phyloP scores from a whole-genome alignment of 2,113 vertebrate species.

The Barnardius zonarius region DNA sequence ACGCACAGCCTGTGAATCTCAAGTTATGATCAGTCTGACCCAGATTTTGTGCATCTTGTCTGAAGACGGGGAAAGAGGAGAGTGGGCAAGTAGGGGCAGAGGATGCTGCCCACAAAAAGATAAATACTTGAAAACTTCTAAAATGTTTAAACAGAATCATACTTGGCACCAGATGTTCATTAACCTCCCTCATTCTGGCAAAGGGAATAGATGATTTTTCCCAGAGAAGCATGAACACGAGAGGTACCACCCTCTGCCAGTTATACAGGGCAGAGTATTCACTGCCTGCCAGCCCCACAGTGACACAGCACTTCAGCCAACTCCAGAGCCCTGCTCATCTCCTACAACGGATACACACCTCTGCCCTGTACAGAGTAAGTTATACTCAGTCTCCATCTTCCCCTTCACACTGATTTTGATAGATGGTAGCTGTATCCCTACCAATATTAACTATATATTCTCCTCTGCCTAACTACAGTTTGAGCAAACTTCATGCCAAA shows the following conservation, averaged over 20 bases:
- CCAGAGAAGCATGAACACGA: accelerated
- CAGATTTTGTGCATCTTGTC: neutral
- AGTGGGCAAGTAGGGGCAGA: neutral
- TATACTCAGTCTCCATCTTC: accelerated
- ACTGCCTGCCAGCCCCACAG: neutral
- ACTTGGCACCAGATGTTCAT: accelerated
- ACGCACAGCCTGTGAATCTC: neutral
- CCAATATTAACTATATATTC: too few relatives aligned
- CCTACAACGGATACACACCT: accelerated
- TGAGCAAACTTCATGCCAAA: accelerated
- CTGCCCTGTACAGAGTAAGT: accelerated
- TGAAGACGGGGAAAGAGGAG: neutral
- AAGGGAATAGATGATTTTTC: accelerated
- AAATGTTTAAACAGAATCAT: accelerated
- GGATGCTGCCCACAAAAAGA: neutral
- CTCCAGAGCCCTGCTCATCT: neutral
- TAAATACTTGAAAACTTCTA: accelerated
- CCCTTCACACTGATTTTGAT: accelerated
- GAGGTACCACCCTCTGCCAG: neutral
- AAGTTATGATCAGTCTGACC: neutral
- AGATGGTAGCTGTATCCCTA: too few relatives aligned
- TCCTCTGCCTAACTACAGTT: too few relatives aligned
- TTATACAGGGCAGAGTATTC: accelerated
- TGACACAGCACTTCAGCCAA: neutral
- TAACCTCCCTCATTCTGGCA: neutral